These are phyloP conservation scores for Scomber colias DNA, from an alignment of 2,113 vertebrate genomes.

Conservation along the genomic window DNA sequence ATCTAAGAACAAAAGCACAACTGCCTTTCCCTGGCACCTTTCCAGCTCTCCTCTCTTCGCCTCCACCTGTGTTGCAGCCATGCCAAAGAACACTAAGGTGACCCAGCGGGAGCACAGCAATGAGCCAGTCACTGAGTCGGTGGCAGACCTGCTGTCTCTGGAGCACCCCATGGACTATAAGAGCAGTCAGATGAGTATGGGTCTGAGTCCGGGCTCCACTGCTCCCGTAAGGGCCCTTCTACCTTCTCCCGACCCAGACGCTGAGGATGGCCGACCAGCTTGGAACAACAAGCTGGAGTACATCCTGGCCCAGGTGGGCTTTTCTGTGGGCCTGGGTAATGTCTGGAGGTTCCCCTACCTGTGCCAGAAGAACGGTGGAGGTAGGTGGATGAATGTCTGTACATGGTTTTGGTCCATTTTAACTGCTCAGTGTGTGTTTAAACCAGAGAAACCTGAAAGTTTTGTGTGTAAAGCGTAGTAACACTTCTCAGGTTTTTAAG, in stretches of 20 bases:
- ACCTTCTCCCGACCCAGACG: conserved; percentile 87
- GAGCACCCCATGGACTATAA: conserved; percentile 98
- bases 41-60: conserved; percentile 3
- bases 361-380: conserved; percentile 99
- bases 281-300: conserved; percentile 99
- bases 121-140: conserved; percentile 97
- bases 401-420: neutral
- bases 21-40: neutral
- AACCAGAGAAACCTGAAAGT: neutral
- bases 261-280: conserved; percentile 91
- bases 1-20: conserved; percentile 55
- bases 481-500: conserved; percentile 16
- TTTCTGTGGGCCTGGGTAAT: conserved; percentile 96
- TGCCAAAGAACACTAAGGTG: conserved; percentile 99
- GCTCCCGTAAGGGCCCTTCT: conserved; percentile 87
- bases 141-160: conserved; percentile 96
- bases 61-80: conserved; percentile 64
- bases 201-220: conserved; percentile 82
- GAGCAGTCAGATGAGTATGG: conserved; percentile 92
- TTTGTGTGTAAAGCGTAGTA: neutral
- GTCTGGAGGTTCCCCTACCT: conserved; percentile 99
- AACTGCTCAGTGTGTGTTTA: neutral
- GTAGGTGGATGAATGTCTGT: conserved; percentile 79
- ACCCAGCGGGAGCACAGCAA: conserved; percentile 95
- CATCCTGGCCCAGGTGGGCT: conserved; percentile 97